Base-by-base conservation (phyloP, 1,140 invertebrate genomes). In the Capitella teleta region DNA sequence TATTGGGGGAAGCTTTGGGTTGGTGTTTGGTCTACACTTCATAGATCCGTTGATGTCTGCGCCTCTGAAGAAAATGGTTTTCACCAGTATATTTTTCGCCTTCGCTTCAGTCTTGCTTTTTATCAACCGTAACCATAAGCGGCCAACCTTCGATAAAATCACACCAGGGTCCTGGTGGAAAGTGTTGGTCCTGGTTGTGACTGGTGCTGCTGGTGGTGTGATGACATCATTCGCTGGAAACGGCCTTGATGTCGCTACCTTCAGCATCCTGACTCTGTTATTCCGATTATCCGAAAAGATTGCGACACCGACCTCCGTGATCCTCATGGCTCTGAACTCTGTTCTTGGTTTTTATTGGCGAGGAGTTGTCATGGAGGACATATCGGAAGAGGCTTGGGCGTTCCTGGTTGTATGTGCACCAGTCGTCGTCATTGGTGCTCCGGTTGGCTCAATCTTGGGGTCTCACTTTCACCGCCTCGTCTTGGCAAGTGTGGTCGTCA, bases 391-490 rank as follows among this genome's bases (percentile, higher is more conserved):
- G 26, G 61, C 61, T 2, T 66, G 54, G 54, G 60, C 65, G 43
- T 67, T 61, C 52, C 32, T 63, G 16, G 57, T 59, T 25, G 64
- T 66, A 14, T 56, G 54, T 18, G 51, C 66, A 12, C 64, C 64
- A 5, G 58, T 47, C 26, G 28, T 36, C 5, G 55, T 60, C 16
- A 47, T 58, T n/a, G 58, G 55, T 28, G 64, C 63, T 28, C 64
- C 64, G 25, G 36, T 67, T 23, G 64, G 64, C 19, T 50, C 58
- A 19, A 61, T 65, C 44, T 47, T 67, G 21, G 62, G 60, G 8
- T 61, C 57, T 8, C 64, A 67, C 52, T 66, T 67, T 47, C 64
- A 67, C 51, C 55, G 64, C 26, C 61, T 60, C 43, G 62, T 66
- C 16, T 53, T 67, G 5, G 64, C 64, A 28, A 43, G 38, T n/a